Conservation (phyloP, 2,888 invertebrate genomes). For the Glaucopsyche alexis region DNA sequence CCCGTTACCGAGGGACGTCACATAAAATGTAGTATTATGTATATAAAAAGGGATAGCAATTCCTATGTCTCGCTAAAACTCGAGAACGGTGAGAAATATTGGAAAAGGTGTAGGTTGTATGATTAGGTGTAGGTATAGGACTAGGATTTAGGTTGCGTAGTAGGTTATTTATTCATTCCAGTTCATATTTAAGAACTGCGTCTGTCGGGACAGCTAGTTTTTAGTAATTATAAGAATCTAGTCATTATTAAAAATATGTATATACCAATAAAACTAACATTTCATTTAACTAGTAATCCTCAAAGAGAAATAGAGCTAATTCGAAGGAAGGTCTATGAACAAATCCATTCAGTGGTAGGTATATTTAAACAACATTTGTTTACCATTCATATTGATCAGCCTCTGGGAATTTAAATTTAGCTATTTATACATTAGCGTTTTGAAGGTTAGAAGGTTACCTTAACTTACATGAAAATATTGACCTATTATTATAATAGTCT, state of each 20-base stretch:
- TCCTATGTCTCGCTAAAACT: too few species aligned
- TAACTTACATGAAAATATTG: neutral
- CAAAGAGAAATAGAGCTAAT: neutral
- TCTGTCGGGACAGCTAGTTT: too few species aligned
- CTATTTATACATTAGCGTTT: constrained; percentile 4
- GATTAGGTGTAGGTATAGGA: too few species aligned
- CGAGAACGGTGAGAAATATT: too few species aligned
- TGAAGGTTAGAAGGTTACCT: neutral
- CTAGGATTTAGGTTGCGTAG: too few species aligned
- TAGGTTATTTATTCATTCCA: too few species aligned
- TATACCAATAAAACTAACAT: neutral
- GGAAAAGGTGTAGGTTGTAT: too few species aligned
- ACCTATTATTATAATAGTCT: neutral
- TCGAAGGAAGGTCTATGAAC: neutral
- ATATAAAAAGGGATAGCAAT: too few species aligned
- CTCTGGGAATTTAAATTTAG: neutral
- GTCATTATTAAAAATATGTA: neutral
- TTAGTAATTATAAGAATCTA: too few species aligned
- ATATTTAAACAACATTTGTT: constrained; percentile 2
- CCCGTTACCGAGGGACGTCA: too few species aligned
- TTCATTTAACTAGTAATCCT: neutral
- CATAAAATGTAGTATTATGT: too few species aligned
- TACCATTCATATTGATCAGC: constrained; percentile 1
- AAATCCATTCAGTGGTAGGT: neutral
- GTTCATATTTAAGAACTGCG: too few species aligned